Conservation (phyloP, 2,113 vertebrate species). For the Rattus rattus region DNA sequence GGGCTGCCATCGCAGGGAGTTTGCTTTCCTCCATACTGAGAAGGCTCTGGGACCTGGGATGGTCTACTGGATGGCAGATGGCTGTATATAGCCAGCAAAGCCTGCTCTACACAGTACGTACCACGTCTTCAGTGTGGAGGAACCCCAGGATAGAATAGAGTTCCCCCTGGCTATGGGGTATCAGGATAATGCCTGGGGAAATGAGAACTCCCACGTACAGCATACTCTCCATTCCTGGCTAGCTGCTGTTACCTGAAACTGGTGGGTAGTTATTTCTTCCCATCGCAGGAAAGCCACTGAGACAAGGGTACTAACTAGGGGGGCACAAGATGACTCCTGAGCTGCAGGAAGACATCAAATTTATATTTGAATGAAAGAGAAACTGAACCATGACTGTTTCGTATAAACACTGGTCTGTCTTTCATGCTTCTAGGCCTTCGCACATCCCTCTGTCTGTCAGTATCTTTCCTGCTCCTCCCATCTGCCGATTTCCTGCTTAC, state of each 20-base stretch:
- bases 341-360: too few relatives aligned
- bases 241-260: too few relatives aligned
- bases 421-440: neutral
- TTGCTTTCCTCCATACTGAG: conserved; percentile 84
- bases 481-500: neutral
- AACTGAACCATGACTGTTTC: neutral
- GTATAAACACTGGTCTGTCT: neutral
- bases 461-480: neutral
- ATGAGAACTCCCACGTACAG: too few relatives aligned
- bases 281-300: too few relatives aligned
- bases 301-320: too few relatives aligned
- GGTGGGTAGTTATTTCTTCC: too few relatives aligned
- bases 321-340: too few relatives aligned
- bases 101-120: conserved; percentile 76
- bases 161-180: conserved; percentile 58
- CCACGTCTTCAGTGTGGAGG: conserved; percentile 82
- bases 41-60: conserved; percentile 80
- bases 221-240: too few relatives aligned
- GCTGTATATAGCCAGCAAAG: conserved; percentile 86
- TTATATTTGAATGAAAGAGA: conserved; percentile 3
- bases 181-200: too few relatives aligned
- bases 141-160: conserved; percentile 86
- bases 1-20: conserved; percentile 70
- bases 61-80: conserved; percentile 83
- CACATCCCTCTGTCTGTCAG: neutral